Conservation (phyloP, 2,797 vertebrate genomes). For the Sternarchorhynchus goeldii region DNA sequence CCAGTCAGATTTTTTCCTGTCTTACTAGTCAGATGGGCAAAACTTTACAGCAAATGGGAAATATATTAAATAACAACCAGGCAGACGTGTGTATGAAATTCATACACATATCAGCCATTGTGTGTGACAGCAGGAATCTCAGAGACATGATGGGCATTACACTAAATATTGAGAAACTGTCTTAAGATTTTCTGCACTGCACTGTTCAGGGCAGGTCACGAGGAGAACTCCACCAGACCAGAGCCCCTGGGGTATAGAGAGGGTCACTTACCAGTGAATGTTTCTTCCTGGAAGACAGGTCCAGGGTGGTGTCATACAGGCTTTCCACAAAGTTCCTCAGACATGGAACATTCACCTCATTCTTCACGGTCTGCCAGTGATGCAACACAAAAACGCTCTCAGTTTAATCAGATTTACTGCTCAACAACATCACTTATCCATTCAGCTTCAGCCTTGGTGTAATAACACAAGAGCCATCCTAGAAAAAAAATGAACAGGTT, state of each 20-base stretch:
- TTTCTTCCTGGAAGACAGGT: constrained; percentile 97
- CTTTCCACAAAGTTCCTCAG: constrained; percentile 98
- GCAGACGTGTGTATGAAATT: constrained; percentile 44
- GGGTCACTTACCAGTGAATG: constrained; percentile 90
- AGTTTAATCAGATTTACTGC: constrained; percentile 1
- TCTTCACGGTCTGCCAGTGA: constrained; percentile 89
- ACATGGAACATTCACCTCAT: constrained; percentile 98
- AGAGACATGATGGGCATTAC: too few species aligned
- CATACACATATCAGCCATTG: constrained; percentile 42
- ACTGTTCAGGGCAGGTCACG: constrained; percentile 53
- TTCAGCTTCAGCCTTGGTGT: not conserved
- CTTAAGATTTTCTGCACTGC: constrained; percentile 35
- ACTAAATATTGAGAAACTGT: not conserved
- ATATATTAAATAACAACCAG: constrained; percentile 34
- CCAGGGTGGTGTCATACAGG: constrained; percentile 94
- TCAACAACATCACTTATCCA: not conserved
- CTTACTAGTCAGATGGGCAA: not conserved
- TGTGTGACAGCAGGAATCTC: constrained; percentile 8
- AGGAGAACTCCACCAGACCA: not conserved
- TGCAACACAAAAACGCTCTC: constrained; percentile 5
- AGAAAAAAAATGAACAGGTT: not conserved
- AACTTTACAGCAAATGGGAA: not conserved
- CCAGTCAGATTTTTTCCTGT: not conserved
- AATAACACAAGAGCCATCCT: not conserved
- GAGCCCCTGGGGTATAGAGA: not conserved